Evolutionary conservation across 1,140 invertebrate genomes (phyloP).

Genomic region (Tribolium madens): DNA sequence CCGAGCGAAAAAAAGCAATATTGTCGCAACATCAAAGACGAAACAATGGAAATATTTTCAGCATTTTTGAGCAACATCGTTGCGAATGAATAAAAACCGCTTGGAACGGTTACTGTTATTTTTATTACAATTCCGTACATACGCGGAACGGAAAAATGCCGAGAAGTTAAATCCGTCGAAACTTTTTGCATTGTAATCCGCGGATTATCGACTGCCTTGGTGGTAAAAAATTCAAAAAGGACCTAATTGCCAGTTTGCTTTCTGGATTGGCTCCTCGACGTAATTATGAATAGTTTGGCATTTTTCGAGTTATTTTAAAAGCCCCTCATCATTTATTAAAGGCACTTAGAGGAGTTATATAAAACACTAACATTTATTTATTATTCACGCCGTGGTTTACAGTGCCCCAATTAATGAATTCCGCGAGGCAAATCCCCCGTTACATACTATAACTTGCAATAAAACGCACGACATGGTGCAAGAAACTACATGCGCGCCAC

Average conservation of each 20-base stretch:
- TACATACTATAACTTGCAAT: conserved; percentile 34
- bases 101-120: conserved; percentile 20
- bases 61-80: conserved; percentile 15
- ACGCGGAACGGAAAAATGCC: conserved; percentile 12
- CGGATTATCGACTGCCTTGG: conserved; percentile 21
- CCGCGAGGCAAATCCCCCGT: conserved; percentile 28
- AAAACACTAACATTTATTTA: conserved; percentile 32
- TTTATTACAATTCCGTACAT: conserved; percentile 31
- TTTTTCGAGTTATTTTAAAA: conserved; percentile 3
- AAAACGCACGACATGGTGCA: conserved; percentile 35
- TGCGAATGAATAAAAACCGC: conserved; percentile 7
- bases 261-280: background rate
- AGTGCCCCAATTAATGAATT: conserved; percentile 34
- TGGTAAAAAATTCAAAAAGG: conserved; percentile 1
- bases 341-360: conserved; percentile 21
- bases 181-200: conserved; percentile 29
- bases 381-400: conserved; percentile 36
- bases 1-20: conserved; percentile 3
- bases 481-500: conserved; percentile 15
- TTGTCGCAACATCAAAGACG: background rate
- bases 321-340: conserved; percentile 39
- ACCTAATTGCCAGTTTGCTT: conserved; percentile 21
- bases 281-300: no score
- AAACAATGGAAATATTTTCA: conserved; percentile 24
- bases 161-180: conserved; percentile 20